Evolutionary conservation across 2,888 invertebrate species (phyloP).

Genomic region (Limnephilus marmoratus): DNA sequence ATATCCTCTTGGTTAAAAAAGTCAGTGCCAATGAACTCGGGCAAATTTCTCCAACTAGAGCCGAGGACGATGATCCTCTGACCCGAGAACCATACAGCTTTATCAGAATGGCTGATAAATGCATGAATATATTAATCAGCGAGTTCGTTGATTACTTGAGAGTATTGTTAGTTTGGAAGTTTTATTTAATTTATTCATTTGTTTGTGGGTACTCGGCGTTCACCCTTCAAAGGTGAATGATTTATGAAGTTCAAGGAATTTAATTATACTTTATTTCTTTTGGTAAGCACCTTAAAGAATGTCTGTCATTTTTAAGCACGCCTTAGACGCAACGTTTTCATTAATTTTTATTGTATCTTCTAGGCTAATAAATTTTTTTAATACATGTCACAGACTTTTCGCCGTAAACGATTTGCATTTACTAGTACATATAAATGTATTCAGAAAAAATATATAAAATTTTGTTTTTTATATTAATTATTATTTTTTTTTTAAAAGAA

Average conservation of each 20-base stretch:
- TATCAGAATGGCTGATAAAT: not conserved
- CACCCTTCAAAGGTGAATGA: not conserved
- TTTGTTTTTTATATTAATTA: no score
- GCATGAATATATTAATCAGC: not conserved
- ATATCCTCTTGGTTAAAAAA: not conserved
- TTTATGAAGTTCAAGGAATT: not conserved
- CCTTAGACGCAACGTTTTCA: not conserved
- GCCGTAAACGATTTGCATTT: no score
- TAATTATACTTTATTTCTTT: not conserved
- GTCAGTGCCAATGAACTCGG: not conserved
- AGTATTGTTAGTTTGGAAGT: not conserved
- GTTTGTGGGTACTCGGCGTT: not conserved
- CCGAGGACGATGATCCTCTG: not conserved
- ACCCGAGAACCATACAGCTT: not conserved
- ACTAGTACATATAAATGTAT: no score
- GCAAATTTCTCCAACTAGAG: not conserved
- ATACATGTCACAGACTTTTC: not conserved
- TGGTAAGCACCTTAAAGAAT: no score
- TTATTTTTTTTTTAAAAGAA: no score
- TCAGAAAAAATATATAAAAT: no score
- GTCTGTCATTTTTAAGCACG: no score
- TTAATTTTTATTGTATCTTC: not conserved
- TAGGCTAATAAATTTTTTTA: not conserved
- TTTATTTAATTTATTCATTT: not conserved
- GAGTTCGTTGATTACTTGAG: not conserved